A percentile compares a stretch with the other conserved stretches of the same genome.
These are phyloP conservation scores for Venustoraphidia nigricollis DNA, from an alignment of 2,888 invertebrate species.

Conservation along the genomic window DNA sequence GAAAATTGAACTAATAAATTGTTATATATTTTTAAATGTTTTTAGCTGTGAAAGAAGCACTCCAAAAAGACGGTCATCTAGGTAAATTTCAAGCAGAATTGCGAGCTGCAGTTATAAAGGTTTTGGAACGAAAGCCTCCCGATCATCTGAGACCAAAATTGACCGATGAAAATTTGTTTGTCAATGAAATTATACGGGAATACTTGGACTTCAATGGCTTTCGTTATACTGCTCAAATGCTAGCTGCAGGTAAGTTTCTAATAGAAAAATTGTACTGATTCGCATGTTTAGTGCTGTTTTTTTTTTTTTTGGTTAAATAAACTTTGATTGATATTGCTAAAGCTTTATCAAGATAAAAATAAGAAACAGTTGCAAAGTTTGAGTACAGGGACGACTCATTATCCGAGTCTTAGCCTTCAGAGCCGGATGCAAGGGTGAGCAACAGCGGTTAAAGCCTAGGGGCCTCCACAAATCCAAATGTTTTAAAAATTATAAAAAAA, in stretches of 20 bases:
- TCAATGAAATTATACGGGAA: conserved; percentile 50
- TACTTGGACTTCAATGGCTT: conserved; percentile 59
- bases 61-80: conserved; percentile 25
- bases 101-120: conserved; percentile 25
- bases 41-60: conserved; percentile 25
- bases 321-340: too few species aligned
- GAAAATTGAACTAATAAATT: neutral
- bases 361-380: too few species aligned
- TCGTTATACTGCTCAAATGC: conserved; percentile 36
- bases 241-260: conserved; percentile 20
- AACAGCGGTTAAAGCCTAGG: too few species aligned
- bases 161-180: conserved; percentile 29
- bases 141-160: conserved; percentile 19
- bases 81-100: conserved; percentile 26
- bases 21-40: neutral
- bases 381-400: too few species aligned
- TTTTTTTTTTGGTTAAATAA: too few species aligned
- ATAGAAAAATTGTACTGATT: neutral
- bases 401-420: too few species aligned
- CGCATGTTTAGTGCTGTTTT: too few species aligned
- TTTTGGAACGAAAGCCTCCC: conserved; percentile 21
- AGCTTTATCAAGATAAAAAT: too few species aligned
- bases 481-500: too few species aligned
- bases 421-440: too few species aligned
- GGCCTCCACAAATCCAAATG: too few species aligned